A percentile compares a stretch with the other conserved stretches of the same genome.
These are phyloP conservation scores for Drepana arcuata DNA, from an alignment of 1,140 invertebrate species.

Conservation along the genomic window DNA sequence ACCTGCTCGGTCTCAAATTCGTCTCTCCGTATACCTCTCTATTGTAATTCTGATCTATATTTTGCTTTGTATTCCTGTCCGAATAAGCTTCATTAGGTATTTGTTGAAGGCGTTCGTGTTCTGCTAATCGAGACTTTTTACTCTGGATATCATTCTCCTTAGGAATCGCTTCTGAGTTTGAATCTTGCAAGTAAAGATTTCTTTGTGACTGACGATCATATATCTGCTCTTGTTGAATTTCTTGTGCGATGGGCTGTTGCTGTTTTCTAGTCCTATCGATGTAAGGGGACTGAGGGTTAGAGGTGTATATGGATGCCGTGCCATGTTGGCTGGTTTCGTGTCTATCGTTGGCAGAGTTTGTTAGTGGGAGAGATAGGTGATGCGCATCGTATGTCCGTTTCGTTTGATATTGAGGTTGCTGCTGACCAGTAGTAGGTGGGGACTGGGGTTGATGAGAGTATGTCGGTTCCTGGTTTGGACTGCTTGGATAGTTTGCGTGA, in stretches of 20 bases:
- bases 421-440: constrained; percentile 14
- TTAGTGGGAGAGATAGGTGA: constrained; percentile 45
- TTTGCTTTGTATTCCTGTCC: constrained; percentile 30
- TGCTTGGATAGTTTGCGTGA: constrained; percentile 39
- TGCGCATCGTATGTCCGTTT: constrained; percentile 61
- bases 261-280: constrained; percentile 62
- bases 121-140: constrained; percentile 13
- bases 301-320: constrained; percentile 32
- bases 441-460: constrained; percentile 44
- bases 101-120: constrained; percentile 18
- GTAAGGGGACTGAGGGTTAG: constrained; percentile 59
- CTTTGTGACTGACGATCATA: constrained; percentile 41
- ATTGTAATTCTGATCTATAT: constrained; percentile 25
- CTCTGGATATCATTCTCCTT: constrained; percentile 20
- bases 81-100: constrained; percentile 29
- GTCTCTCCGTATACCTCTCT: constrained; percentile 51
- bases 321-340: constrained; percentile 49
- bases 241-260: constrained; percentile 38
- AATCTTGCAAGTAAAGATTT: constrained; percentile 57
- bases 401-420: constrained; percentile 35
- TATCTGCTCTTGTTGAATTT: constrained; percentile 33
- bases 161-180: constrained; percentile 18
- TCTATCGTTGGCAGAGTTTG: constrained; percentile 52
- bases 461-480: constrained; percentile 40
- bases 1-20: constrained; percentile 26